These are phyloP conservation scores for Zoanthus sociatus DNA, from an alignment of 92 coral and sea anemone species.

Conservation along the genomic window DNA sequence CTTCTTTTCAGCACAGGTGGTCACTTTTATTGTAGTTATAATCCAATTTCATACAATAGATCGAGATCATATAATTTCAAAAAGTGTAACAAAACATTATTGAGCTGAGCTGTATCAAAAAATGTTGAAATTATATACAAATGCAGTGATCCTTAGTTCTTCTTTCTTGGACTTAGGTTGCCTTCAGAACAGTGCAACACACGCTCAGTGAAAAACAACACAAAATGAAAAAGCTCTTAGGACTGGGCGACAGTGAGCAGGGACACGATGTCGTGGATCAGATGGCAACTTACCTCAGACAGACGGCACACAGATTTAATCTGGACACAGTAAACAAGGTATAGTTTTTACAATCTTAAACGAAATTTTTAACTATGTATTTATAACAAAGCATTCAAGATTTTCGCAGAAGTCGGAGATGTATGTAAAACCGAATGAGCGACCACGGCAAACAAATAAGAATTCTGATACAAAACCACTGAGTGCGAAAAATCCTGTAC, in stretches of 20 bases:
- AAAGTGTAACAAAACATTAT: no score
- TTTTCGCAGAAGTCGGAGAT: no score
- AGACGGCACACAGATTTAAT: slow-evolving; percentile 74
- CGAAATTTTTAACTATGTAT: neutral
- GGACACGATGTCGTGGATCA: slow-evolving; percentile 71
- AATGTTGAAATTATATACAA: neutral
- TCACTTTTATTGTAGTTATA: no score
- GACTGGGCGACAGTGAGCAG: slow-evolving; percentile 65
- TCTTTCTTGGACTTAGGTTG: slow-evolving; percentile 63
- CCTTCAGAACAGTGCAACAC: slow-evolving; percentile 84
- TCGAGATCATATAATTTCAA: no score
- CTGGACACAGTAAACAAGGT: slow-evolving; percentile 75
- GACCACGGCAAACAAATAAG: no score
- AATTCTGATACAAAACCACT: no score
- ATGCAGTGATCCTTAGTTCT: neutral
- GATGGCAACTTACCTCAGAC: slow-evolving; percentile 65
- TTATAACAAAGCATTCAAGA: neutral
- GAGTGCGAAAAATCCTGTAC: no score
- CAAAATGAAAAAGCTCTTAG: slow-evolving; percentile 69
- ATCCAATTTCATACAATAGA: no score
- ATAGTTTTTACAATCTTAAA: neutral
- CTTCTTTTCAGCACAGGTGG: no score
- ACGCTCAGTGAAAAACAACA: slow-evolving; percentile 73
- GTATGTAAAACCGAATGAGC: no score
- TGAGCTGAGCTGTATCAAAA: neutral